Evolutionary conservation across 1,140 invertebrate genomes (phyloP).

Genomic region (Trachelipus rathkii): DNA sequence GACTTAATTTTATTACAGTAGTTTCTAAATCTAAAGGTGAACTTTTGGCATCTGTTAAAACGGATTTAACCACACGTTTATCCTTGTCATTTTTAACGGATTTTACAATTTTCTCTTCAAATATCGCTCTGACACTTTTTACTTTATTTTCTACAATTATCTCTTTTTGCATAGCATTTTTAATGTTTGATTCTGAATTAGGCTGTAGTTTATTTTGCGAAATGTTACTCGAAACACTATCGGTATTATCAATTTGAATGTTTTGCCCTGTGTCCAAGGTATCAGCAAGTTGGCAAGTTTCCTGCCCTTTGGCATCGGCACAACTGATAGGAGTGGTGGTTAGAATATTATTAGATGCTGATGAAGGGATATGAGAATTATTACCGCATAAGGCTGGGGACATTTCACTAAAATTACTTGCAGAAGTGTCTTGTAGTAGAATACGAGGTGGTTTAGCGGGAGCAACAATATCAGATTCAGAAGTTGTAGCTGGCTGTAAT

Average conservation of each 20-base stretch:
- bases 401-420: slow-evolving; percentile 26
- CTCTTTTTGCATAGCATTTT: no score
- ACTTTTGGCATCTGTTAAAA: no score
- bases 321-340: slow-evolving; percentile 8
- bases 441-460: not conserved
- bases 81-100: no score
- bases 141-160: no score
- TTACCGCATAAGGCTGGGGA: slow-evolving; percentile 35
- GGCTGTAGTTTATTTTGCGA: no score
- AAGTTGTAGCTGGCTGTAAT: slow-evolving; percentile 14
- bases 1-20: no score
- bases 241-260: not conserved
- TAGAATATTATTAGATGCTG: not conserved
- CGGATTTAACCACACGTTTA: no score
- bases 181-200: no score
- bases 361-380: not conserved
- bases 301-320: slow-evolving; percentile 25
- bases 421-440: not conserved
- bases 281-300: slow-evolving; percentile 25
- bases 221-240: not conserved
- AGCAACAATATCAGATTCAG: not conserved
- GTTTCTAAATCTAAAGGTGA: no score
- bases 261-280: slow-evolving; percentile 34
- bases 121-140: no score
- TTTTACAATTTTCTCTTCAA: no score